phyloP scores from a whole-genome alignment of 2,113 vertebrate genomes.

The Sylvia atricapilla region DNA sequence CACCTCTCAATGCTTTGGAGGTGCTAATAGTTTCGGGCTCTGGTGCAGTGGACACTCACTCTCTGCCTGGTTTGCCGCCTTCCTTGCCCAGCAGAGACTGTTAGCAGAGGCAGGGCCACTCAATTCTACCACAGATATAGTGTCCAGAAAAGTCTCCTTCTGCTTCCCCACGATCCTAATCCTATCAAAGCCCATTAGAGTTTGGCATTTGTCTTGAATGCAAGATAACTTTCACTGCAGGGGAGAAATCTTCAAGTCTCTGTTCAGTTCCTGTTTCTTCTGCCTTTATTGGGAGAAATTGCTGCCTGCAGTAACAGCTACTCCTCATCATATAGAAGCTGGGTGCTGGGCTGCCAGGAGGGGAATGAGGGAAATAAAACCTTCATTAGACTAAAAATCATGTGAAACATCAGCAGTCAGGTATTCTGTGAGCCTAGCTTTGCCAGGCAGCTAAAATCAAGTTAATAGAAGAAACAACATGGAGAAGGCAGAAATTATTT shows the following conservation, averaged over 20 bases:
- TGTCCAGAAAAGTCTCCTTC: neutral
- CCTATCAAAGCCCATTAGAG: neutral
- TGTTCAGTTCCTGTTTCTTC: neutral
- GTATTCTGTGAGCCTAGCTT: neutral
- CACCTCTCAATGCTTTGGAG: neutral
- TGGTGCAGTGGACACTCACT: accelerated
- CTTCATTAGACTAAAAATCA: neutral
- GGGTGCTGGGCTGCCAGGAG: neutral
- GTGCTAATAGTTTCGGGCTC: neutral
- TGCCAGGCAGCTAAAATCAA: neutral
- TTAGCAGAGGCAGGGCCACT: neutral
- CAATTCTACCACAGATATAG: neutral
- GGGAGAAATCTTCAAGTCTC: neutral
- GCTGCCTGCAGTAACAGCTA: neutral
- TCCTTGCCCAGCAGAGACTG: neutral
- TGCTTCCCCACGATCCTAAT: neutral
- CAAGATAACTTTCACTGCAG: neutral
- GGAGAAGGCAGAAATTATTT: neutral
- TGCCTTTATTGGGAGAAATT: neutral
- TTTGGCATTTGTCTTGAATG: neutral
- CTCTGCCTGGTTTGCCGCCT: neutral
- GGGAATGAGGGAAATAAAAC: neutral
- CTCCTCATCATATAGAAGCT: neutral
- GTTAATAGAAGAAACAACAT: neutral
- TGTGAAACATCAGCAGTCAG: neutral